Percentiles rank a stretch among this genome's conserved stretches.
Conservation (phyloP, 2,113 vertebrate species). For the Ceyx cyanopectus region DNA sequence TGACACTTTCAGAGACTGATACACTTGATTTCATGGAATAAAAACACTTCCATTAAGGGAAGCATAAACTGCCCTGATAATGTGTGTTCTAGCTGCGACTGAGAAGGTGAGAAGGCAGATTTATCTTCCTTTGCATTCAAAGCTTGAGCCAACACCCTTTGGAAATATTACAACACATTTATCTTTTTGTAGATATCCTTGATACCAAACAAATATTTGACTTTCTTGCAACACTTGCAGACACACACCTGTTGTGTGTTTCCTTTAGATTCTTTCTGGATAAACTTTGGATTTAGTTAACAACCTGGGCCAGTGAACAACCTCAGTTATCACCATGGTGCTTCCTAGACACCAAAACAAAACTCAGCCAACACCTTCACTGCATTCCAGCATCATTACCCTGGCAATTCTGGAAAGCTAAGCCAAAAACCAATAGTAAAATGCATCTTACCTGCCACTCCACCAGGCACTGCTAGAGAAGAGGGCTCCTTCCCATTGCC, state of each 20-base stretch:
- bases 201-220: neutral
- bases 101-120: neutral
- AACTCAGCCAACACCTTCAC: neutral
- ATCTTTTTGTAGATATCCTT: neutral
- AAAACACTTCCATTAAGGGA: neutral
- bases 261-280: neutral
- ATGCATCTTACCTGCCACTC: neutral
- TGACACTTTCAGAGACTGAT: neutral
- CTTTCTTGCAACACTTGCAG: neutral
- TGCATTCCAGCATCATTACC: neutral
- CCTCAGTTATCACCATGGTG: neutral
- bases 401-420: neutral
- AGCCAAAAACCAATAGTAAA: neutral
- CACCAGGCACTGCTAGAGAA: neutral
- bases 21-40: neutral
- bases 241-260: neutral
- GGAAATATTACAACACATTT: neutral
- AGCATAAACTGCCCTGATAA: neutral
- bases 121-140: neutral
- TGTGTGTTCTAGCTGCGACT: neutral
- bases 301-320: accelerated
- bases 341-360: neutral
- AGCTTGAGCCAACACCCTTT: neutral
- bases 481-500: neutral
- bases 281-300: neutral